These are phyloP conservation scores for Acrossocheilus fasciatus DNA, from an alignment of 2,797 vertebrate species.

Conservation along the genomic window DNA sequence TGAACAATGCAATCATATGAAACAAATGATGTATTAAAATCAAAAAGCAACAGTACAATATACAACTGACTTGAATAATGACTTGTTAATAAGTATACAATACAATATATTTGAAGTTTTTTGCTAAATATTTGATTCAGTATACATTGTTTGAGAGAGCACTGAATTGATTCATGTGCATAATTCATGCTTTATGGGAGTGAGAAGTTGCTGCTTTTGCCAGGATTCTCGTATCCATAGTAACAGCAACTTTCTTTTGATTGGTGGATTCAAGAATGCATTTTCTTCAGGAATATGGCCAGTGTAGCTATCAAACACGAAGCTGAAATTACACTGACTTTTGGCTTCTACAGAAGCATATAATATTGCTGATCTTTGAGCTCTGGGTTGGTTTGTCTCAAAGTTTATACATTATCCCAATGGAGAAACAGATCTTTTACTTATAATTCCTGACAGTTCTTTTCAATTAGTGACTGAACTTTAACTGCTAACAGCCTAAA, in stretches of 20 bases:
- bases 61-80: too few species aligned
- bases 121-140: not conserved
- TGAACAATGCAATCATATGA: not conserved
- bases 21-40: not conserved
- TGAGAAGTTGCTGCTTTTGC: not conserved
- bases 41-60: not conserved
- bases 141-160: not conserved
- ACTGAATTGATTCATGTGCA: not conserved
- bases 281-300: not conserved
- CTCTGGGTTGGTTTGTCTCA: not conserved
- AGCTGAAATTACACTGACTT: not conserved
- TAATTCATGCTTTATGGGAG: not conserved
- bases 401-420: not conserved
- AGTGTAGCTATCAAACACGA: not conserved
- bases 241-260: slow-evolving; percentile 1
- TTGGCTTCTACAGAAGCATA: not conserved
- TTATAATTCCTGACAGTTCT: not conserved
- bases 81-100: not conserved
- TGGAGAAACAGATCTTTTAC: not conserved
- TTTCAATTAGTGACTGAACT: not conserved
- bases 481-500: not conserved
- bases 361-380: not conserved
- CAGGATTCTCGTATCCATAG: not conserved
- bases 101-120: not conserved
- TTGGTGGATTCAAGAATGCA: not conserved